Percentiles rank a stretch among this genome's conserved stretches.
Evolutionary conservation across 2,797 vertebrate genomes (phyloP).

Genomic region (Pristis pectinata): DNA sequence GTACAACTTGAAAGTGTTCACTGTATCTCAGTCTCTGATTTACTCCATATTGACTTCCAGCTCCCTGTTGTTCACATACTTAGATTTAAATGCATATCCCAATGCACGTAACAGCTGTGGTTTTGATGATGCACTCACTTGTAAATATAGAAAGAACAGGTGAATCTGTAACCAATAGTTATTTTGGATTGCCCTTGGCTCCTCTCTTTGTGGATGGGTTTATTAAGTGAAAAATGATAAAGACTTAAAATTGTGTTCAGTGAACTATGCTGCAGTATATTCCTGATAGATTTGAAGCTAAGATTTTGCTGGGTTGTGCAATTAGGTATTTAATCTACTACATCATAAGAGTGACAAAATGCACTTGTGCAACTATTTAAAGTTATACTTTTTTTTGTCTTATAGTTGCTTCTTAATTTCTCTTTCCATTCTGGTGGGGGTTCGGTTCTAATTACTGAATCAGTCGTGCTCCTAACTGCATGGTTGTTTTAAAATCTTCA

Average conservation of each 20-base stretch:
- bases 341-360: constrained; percentile 12
- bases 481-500: background rate
- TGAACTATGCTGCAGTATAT: constrained; percentile 7
- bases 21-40: background rate
- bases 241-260: background rate
- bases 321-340: constrained; percentile 9
- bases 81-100: background rate
- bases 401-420: background rate
- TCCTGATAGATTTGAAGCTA: constrained; percentile 5
- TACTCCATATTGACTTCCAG: too few relatives aligned
- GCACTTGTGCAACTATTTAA: background rate
- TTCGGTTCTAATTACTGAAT: background rate
- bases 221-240: constrained; percentile 7
- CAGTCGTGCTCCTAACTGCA: background rate
- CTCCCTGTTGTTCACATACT: background rate
- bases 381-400: background rate
- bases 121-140: background rate
- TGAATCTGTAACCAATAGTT: constrained; percentile 12
- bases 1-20: background rate
- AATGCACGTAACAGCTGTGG: too few relatives aligned
- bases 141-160: constrained; percentile 18
- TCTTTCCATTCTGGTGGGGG: background rate
- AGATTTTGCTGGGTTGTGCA: background rate
- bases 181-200: background rate
- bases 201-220: background rate